Percentiles rank a stretch among this genome's conserved stretches.
Conservation (phyloP, 2,113 vertebrate species). For the Heliornis fulica region DNA sequence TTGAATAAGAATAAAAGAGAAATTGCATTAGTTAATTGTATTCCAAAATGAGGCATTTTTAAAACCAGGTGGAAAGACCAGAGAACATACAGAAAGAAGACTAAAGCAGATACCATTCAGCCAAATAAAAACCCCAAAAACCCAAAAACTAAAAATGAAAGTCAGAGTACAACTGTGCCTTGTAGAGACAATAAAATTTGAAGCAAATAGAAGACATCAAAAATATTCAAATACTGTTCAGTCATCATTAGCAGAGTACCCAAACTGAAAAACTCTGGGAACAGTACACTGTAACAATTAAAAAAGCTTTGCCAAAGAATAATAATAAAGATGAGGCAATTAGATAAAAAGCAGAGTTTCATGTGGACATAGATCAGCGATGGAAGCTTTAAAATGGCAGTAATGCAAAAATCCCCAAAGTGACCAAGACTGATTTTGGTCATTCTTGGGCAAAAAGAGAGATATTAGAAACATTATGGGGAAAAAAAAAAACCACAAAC, state of each 20-base stretch:
- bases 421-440: neutral
- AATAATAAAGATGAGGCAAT: neutral
- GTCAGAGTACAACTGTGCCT: neutral
- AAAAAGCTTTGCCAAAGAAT: neutral
- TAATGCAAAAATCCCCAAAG: neutral
- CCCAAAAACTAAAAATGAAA: neutral
- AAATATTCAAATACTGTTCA: neutral
- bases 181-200: neutral
- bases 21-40: neutral
- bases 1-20: neutral
- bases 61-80: neutral
- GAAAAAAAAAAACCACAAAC: neutral
- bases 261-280: neutral
- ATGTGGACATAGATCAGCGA: neutral
- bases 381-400: neutral
- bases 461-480: neutral
- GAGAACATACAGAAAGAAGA: neutral
- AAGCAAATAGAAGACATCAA: neutral
- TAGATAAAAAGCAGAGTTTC: neutral
- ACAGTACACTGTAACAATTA: neutral
- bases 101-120: neutral
- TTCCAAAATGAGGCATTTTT: neutral
- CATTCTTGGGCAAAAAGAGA: neutral
- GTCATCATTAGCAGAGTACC: neutral
- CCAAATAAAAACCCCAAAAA: neutral